Percentiles rank a stretch among this genome's conserved stretches.
Evolutionary conservation across 2,797 vertebrate species (phyloP).

Genomic region (Cyclura pinguis): DNA sequence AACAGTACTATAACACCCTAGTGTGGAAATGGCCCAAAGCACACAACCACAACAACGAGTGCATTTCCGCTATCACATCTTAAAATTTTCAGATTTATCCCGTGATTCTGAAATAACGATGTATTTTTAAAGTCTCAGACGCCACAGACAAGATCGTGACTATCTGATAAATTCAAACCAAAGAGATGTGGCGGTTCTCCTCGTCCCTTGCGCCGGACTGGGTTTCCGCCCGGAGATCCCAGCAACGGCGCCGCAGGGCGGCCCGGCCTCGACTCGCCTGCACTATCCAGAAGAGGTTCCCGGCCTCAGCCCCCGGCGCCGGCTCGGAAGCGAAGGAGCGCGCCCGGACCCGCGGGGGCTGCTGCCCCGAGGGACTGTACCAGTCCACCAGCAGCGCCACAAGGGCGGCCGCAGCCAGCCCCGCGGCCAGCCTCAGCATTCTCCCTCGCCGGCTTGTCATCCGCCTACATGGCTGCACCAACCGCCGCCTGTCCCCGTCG

Average conservation of each 20-base stretch:
- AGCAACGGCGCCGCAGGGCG: too few relatives aligned
- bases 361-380: constrained; percentile 49
- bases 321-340: constrained; percentile 47
- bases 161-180: background rate
- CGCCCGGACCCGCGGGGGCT: background rate
- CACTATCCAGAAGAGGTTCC: constrained; percentile 91
- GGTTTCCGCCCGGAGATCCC: background rate
- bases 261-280: constrained; percentile 83
- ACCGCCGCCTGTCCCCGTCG: background rate
- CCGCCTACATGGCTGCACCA: background rate
- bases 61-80: too few relatives aligned
- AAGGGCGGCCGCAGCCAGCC: constrained; percentile 57
- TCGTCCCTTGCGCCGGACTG: too few relatives aligned
- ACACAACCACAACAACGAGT: too few relatives aligned
- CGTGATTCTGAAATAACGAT: too few relatives aligned
- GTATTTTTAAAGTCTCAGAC: background rate
- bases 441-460: background rate
- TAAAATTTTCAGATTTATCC: background rate
- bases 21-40: too few relatives aligned
- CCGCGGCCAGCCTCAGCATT: constrained; percentile 69
- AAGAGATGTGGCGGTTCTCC: background rate
- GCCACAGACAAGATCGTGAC: background rate
- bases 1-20: too few relatives aligned
- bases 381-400: constrained; percentile 70
- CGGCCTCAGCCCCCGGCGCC: constrained; percentile 78